Percentiles rank a stretch among this genome's conserved stretches.
These are phyloP conservation scores for Microhierax caerulescens DNA, from an alignment of 2,797 vertebrate genomes.

Conservation along the genomic window DNA sequence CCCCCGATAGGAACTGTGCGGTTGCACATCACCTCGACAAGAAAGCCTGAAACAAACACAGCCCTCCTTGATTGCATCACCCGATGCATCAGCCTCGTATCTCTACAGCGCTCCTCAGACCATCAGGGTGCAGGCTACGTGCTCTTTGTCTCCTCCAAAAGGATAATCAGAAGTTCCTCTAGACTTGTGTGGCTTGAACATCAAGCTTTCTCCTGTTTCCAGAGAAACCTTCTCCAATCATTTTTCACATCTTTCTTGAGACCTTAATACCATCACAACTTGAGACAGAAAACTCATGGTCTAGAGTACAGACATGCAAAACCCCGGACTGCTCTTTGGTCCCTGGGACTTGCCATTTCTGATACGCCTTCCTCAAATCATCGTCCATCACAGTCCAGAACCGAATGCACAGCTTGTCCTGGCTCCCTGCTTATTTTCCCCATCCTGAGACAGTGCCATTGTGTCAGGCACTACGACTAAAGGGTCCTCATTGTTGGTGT, in stretches of 20 bases:
- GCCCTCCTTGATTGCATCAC: not conserved
- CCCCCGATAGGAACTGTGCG: not conserved
- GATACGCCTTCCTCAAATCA: not conserved
- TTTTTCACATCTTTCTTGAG: not conserved
- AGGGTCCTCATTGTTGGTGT: not conserved
- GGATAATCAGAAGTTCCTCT: not conserved
- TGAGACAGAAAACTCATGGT: not conserved
- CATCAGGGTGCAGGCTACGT: not conserved
- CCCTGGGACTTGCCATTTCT: not conserved
- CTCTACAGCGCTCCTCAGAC: not conserved
- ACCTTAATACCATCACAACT: not conserved
- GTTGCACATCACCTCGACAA: not conserved
- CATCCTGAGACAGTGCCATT: not conserved
- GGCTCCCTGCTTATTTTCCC: not conserved
- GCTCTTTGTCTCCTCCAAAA: not conserved
- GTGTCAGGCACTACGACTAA: not conserved
- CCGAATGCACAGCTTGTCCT: not conserved
- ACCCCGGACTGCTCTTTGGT: not conserved
- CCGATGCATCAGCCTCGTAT: not conserved
- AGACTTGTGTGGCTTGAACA: not conserved
- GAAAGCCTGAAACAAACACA: not conserved
- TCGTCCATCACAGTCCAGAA: accelerated
- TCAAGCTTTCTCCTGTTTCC: not conserved
- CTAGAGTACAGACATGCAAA: not conserved
- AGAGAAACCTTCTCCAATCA: not conserved